Conservation (phyloP, 2,888 invertebrate genomes). For the Hylaea fasciaria region DNA sequence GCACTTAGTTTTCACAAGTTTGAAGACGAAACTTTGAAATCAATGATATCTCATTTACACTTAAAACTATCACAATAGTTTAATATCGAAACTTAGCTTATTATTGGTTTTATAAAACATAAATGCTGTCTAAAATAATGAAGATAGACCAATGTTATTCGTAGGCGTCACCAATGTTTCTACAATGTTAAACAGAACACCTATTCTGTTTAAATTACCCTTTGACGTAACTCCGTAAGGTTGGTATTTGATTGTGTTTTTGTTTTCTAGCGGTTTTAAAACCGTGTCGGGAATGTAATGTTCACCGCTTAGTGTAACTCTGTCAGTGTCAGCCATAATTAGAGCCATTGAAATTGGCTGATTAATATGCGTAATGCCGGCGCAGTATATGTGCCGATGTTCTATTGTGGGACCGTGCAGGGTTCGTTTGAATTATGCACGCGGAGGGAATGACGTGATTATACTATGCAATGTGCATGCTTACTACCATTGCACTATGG, state of each 20-base stretch:
- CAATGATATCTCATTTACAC: constrained; percentile 36
- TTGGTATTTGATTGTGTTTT: constrained; percentile 28
- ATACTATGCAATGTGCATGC: constrained; percentile 51
- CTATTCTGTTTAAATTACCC: not conserved
- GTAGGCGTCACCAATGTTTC: constrained; percentile 45
- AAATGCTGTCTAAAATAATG: constrained; percentile 48
- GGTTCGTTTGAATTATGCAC: constrained; percentile 67
- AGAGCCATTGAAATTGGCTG: constrained; percentile 80
- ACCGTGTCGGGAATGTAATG: constrained; percentile 51
- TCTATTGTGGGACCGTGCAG: constrained; percentile 63
- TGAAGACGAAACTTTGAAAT: constrained; percentile 33
- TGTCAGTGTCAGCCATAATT: constrained; percentile 81
- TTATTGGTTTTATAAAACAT: constrained; percentile 37
- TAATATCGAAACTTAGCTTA: constrained; percentile 37
- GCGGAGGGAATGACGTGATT: constrained; percentile 67
- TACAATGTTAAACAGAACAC: constrained; percentile 34
- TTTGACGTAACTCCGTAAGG: constrained; percentile 25
- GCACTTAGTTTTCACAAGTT: constrained; percentile 26
- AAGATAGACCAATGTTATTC: constrained; percentile 55
- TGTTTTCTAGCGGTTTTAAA: constrained; percentile 21
- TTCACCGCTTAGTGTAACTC: constrained; percentile 74
- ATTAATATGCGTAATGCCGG: constrained; percentile 78
- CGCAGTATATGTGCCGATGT: constrained; percentile 69
- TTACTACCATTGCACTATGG: not conserved
- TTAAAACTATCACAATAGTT: constrained; percentile 32